Base-by-base conservation (phyloP, 2,113 vertebrate species). In the Macquaria ambigua region DNA sequence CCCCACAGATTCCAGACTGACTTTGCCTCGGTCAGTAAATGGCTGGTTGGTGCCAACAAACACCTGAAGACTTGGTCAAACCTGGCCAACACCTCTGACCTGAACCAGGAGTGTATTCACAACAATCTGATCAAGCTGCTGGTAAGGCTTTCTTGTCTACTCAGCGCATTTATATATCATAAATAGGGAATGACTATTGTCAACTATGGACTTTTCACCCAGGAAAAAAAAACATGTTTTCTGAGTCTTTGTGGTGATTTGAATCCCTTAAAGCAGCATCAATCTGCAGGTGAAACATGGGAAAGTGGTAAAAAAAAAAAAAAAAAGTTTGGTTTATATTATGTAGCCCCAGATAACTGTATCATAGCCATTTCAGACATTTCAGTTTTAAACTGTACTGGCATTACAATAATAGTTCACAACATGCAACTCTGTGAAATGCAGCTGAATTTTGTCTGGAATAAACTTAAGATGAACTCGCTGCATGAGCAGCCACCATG, bases 1-100 rank as follows among this genome's bases (percentile, higher is more conserved):
- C 78, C 91, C 79, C 64, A 58, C 93, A 99, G 98, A 93, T 98
- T 97, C 84, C 96, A 95, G 82, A 85, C 83, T 64, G 95, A 96
- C 83, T 96, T 95, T 0, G 90, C 92, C 50, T 94, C 94, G 9
- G 82, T 98, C 74, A 94, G 84, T 39, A 92, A 93, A 28, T 98
- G 97, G 98, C 86, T 99, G 92, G 87, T 89, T 21, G 90, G 88
- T 56, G 95, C 97, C 90, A 94, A 94, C 68, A 93, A 96, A 84
- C 96, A 92, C 15, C 86, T 98, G 92, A 96, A 95, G 77, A 92
- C 91, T 50, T 97, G 96, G 96, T 97, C 95, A 21, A 94, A 93
- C 50, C 95, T 96, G 34, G 95, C 95, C 12, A 91, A 95, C 66
- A 90, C 90, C 0, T 93, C 92, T 20, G 94, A 96, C 25, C 94